Conservation (phyloP, 2,113 vertebrate species). For the Thinocorus orbignyianus region DNA sequence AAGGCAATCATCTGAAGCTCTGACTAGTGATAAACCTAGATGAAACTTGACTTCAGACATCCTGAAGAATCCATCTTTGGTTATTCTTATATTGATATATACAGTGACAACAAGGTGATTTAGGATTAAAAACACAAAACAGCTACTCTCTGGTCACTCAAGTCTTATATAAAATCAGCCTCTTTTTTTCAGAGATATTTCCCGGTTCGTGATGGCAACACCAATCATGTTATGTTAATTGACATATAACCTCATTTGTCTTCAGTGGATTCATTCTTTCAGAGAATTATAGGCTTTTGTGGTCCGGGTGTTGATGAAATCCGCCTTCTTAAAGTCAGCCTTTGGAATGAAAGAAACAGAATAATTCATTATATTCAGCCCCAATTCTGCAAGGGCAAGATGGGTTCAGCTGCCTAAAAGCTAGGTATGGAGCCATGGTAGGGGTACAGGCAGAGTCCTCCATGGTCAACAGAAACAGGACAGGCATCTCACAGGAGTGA, state of each 20-base stretch:
- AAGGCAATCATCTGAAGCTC: background rate
- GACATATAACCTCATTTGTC: background rate
- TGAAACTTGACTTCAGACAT: background rate
- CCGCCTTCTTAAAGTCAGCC: constrained; percentile 84
- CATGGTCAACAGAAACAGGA: background rate
- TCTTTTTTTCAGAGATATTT: background rate
- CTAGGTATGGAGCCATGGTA: background rate
- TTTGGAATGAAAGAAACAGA: constrained; percentile 67
- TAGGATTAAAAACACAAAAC: background rate
- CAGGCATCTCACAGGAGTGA: background rate
- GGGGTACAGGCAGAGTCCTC: background rate
- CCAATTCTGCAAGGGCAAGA: background rate
- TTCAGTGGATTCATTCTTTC: constrained; percentile 62
- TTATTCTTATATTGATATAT: background rate
- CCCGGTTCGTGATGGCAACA: background rate
- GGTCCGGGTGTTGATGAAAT: constrained; percentile 88
- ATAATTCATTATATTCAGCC: background rate
- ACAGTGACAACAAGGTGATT: background rate
- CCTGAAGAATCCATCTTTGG: constrained; percentile 11
- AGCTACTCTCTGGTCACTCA: background rate
- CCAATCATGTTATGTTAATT: fast-evolving
- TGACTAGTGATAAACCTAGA: background rate
- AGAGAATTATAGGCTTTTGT: constrained; percentile 82
- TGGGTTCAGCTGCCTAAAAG: background rate
- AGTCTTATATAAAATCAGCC: background rate